Percentiles rank a stretch among this genome's conserved stretches.
Evolutionary conservation across 2,888 invertebrate species (phyloP).

Genomic region (Melieria omissa): DNA sequence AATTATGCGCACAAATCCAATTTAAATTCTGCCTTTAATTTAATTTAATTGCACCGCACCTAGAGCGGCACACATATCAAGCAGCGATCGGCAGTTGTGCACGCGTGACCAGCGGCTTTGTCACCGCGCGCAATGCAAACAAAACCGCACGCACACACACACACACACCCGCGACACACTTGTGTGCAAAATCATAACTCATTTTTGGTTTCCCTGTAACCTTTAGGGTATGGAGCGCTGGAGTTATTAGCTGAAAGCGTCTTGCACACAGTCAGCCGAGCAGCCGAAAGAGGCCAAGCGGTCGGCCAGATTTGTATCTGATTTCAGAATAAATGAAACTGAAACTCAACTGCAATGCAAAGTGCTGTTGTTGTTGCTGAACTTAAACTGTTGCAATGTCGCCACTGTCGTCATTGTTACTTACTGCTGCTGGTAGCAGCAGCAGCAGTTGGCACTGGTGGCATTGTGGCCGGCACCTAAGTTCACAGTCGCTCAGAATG

Average conservation of each 20-base stretch:
- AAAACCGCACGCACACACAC: background rate
- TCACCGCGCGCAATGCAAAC: constrained; percentile 10
- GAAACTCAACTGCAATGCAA: constrained; percentile 12
- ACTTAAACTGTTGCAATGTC: constrained; percentile 27
- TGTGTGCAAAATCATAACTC: constrained; percentile 8
- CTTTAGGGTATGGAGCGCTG: constrained; percentile 30
- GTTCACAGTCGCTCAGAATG: no score
- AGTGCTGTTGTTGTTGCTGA: constrained; percentile 16
- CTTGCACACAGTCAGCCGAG: background rate
- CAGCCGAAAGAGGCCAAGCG: constrained; percentile 1
- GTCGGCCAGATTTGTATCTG: constrained; percentile 24
- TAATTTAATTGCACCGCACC: constrained; percentile 28
- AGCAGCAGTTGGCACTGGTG: background rate
- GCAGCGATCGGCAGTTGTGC: constrained; percentile 5
- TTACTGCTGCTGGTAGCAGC: constrained; percentile 13
- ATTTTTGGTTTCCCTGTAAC: constrained; percentile 9
- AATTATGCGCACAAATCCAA: constrained; percentile 12
- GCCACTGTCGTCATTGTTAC: constrained; percentile 4
- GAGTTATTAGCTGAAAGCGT: constrained; percentile 23
- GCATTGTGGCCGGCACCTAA: background rate
- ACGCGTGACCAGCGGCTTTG: constrained; percentile 30
- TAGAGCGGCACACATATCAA: background rate
- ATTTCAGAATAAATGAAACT: constrained; percentile 27
- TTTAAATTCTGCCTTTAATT: constrained; percentile 8
- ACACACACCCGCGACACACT: background rate